Base-by-base conservation (phyloP, 1,140 invertebrate genomes). In the Danaus melanippus region DNA sequence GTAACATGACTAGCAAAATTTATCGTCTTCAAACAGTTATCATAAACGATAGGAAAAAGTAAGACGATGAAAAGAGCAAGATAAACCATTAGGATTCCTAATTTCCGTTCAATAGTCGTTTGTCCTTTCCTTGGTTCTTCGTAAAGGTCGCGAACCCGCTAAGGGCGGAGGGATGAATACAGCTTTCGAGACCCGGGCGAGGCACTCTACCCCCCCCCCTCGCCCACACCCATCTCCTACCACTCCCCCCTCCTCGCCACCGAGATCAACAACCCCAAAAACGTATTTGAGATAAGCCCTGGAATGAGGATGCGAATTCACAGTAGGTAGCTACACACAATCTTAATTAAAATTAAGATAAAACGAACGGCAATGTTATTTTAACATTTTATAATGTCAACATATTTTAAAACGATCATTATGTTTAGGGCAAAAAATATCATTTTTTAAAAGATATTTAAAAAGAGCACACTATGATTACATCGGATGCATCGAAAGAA, bases 181-280 rank as follows among this genome's bases (percentile, higher is more conserved):
- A 62, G 63, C 67, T 42, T 63, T 60, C 54, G 67, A 69, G 66
- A 68, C 68, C 71, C 73, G 67, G 76, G 66, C 65, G 60, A 60
- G 42, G 47, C 50, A 55, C 61, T 60, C 50, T 44, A 49, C 39
- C 50, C 11, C 15, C 40, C 39, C 45, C 50, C 57, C 49, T 32
- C 42, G 39, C 56, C 50, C 21, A 12, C 15, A 15, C 39, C 45
- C 50, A 12, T 44, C 47, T 53, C 45, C 15, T 39, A 42, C 56
- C 50, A 48, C 45, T 17, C 50, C 21, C 41, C 11, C 15, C 40
- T 11, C 41, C 50, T 40, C 47, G 42, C 57, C 49, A 12, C 42
- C 41, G 53, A 71, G 79, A 83, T 75, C 76, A 83, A 83, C 76
- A 83, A 80, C 79, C 77, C 79, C 69, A 67, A 76, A 76, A 76